Percentiles rank a stretch among this genome's conserved stretches.
Evolutionary conservation across 2,797 vertebrate species (phyloP).

Genomic region (Threskiornis aethiopicus): DNA sequence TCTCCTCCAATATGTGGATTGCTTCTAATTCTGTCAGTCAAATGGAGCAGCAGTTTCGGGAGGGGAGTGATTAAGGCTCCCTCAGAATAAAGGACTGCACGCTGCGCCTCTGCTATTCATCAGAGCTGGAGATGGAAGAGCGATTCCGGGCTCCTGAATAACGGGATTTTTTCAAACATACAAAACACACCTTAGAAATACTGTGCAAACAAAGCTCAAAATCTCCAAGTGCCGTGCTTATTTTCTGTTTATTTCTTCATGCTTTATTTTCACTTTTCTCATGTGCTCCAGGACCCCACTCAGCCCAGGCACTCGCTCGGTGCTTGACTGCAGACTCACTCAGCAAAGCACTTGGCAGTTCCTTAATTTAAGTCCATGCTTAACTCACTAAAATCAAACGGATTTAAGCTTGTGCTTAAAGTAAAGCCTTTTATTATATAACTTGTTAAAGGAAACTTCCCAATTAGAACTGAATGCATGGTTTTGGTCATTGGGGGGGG

Average conservation of each 20-base stretch:
- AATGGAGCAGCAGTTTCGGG: constrained; percentile 15
- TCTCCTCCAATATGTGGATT: constrained; percentile 26
- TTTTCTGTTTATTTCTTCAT: constrained; percentile 11
- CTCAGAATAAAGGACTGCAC: neutral
- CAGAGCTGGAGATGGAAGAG: neutral
- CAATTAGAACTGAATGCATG: neutral
- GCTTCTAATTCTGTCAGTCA: constrained; percentile 54
- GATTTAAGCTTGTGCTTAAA: neutral
- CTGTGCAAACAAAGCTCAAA: constrained; percentile 24
- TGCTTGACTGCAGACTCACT: neutral
- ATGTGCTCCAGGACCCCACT: neutral
- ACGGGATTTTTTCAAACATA: constrained; percentile 19
- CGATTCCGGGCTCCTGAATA: constrained; percentile 18
- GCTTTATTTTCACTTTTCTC: constrained; percentile 13
- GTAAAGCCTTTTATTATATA: neutral
- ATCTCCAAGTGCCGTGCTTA: neutral
- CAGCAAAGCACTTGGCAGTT: neutral
- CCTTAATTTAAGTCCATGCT: neutral
- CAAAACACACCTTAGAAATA: constrained; percentile 53
- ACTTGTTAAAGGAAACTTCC: neutral
- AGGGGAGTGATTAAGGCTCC: constrained; percentile 41
- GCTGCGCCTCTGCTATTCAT: constrained; percentile 10
- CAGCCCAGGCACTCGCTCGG: fast-evolving
- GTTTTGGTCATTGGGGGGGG: neutral
- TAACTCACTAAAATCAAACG: neutral